phyloP scores from a whole-genome alignment of 2,113 vertebrate species.

The Grantiella picta region DNA sequence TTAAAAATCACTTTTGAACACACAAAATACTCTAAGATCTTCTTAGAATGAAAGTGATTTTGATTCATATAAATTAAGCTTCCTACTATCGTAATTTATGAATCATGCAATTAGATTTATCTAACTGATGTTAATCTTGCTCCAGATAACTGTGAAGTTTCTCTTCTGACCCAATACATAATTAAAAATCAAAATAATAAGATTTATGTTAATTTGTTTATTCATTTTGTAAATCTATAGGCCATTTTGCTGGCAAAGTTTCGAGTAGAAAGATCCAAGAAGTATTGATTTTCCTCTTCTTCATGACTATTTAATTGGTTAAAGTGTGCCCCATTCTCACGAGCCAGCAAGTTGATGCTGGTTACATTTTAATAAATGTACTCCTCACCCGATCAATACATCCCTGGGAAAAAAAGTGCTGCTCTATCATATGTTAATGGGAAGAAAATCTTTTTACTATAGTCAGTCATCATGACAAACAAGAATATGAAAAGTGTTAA shows the following conservation, averaged over 20 bases:
- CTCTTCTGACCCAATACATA: background rate
- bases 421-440: slow-evolving; percentile 69
- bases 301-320: slow-evolving; percentile 75
- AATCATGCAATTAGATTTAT: background rate
- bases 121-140: background rate
- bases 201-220: slow-evolving; percentile 67
- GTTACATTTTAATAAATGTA: slow-evolving; percentile 79
- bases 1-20: background rate
- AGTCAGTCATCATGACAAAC: slow-evolving; percentile 74
- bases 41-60: background rate
- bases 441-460: slow-evolving; percentile 71
- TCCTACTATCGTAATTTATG: background rate
- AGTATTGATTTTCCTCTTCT: slow-evolving; percentile 69
- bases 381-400: slow-evolving; percentile 65
- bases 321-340: slow-evolving; percentile 58
- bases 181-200: slow-evolving; percentile 40
- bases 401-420: slow-evolving; percentile 60
- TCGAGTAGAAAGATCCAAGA: slow-evolving; percentile 63
- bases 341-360: slow-evolving; percentile 59
- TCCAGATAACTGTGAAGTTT: background rate
- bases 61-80: background rate
- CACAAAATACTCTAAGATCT: background rate
- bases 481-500: slow-evolving; percentile 77
- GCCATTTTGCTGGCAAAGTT: slow-evolving; percentile 58
- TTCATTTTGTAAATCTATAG: slow-evolving; percentile 64